phyloP scores from a whole-genome alignment of 2,888 invertebrate genomes.

The Tigriopus californicus region DNA sequence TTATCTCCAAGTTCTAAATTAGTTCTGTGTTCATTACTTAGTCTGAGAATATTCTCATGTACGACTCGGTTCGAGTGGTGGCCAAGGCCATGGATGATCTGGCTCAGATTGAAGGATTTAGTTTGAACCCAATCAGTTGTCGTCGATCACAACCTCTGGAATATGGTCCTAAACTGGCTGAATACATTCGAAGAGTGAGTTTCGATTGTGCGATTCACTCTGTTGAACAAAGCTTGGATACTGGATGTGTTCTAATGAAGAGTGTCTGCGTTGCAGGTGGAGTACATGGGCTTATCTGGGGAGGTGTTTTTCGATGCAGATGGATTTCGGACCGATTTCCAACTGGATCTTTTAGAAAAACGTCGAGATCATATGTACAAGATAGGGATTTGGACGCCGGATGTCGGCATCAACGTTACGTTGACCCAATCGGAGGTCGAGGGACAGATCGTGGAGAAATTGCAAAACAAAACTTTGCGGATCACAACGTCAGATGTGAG shows the following conservation, averaged over 20 bases:
- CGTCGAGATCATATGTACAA: conserved; percentile 5
- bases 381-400: conserved; percentile 25
- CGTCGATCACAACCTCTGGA: background rate
- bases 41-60: conserved; percentile 82
- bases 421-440: conserved; percentile 41
- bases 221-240: no score
- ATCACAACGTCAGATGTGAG: conserved; percentile 84
- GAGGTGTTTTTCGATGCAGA: conserved; percentile 82
- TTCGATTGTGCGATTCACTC: no score
- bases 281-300: conserved; percentile 38
- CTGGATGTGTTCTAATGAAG: no score
- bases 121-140: conserved; percentile 1
- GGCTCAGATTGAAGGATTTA: conserved; percentile 32
- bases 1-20: no score
- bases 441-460: conserved; percentile 50
- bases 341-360: conserved; percentile 74
- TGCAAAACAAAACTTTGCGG: conserved; percentile 66
- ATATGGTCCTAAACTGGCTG: background rate
- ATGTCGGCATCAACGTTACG: conserved; percentile 25
- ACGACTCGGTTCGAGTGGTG: conserved; percentile 84
- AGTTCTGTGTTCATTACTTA: conserved; percentile 17
- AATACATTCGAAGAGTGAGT: background rate
- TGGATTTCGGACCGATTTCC: conserved; percentile 77
- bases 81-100: conserved; percentile 77
- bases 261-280: conserved; percentile 6